Percentiles rank a stretch among this genome's conserved stretches.
Conservation (phyloP, 1,140 invertebrate genomes). For the Metopolophium dirhodum region DNA sequence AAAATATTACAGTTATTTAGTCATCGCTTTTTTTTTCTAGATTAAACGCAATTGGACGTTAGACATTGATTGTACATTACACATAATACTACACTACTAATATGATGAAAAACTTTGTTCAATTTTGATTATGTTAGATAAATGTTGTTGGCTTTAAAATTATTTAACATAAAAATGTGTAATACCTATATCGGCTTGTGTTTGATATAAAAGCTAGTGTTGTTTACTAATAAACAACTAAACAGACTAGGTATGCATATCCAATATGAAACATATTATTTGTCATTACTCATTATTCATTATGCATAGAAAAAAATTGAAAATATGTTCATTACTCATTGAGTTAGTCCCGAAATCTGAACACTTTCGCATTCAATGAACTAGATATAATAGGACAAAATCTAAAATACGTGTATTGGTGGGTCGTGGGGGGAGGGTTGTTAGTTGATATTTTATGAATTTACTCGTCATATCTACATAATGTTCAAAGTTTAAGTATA, state of each 20-base stretch:
- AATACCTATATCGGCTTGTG: not conserved
- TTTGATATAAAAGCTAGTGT: too few species aligned
- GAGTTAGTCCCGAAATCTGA: not conserved
- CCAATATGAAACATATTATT: not conserved
- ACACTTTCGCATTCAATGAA: not conserved
- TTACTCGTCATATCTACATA: too few species aligned
- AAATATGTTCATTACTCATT: not conserved
- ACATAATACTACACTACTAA: not conserved
- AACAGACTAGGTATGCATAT: not conserved
- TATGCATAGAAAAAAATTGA: not conserved
- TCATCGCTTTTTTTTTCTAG: not conserved
- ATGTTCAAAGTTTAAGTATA: too few species aligned
- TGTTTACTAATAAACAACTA: not conserved
- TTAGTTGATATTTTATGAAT: too few species aligned
- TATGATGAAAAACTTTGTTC: not conserved
- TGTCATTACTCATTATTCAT: not conserved
- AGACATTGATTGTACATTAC: conserved; percentile 3
- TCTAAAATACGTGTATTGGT: not conserved
- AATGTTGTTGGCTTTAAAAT: not conserved
- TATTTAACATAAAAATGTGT: not conserved
- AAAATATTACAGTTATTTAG: not conserved
- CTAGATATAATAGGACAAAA: not conserved
- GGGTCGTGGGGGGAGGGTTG: too few species aligned
- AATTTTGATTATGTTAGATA: not conserved
- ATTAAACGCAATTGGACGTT: conserved; percentile 31